Percentiles rank a stretch among this genome's conserved stretches.
These are phyloP conservation scores for Halcyon senegalensis DNA, from an alignment of 2,113 vertebrate genomes.

Conservation along the genomic window DNA sequence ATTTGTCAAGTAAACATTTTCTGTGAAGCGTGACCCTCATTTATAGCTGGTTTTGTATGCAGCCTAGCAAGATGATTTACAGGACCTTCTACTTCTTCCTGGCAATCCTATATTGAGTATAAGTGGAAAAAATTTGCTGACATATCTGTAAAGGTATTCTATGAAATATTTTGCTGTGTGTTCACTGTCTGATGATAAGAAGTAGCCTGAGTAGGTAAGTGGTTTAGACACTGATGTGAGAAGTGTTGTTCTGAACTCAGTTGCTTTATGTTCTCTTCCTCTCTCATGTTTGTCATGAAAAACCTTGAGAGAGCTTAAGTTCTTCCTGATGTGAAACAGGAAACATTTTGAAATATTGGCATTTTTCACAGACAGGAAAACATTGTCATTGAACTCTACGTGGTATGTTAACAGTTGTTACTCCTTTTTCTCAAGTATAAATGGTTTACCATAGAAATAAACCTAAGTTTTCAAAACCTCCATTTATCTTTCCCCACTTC, in stretches of 20 bases:
- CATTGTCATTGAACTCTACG: background rate
- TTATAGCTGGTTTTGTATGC: background rate
- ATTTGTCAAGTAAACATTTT: background rate
- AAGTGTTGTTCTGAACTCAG: background rate
- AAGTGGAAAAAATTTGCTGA: background rate
- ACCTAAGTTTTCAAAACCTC: background rate
- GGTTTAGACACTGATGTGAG: background rate
- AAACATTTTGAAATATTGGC: conserved; percentile 42
- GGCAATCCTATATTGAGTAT: background rate
- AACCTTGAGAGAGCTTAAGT: background rate
- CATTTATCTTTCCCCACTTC: background rate
- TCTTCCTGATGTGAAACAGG: conserved; percentile 48
- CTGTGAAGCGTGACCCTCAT: background rate
- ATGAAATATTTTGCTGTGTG: background rate
- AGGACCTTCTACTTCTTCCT: background rate
- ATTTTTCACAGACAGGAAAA: conserved; percentile 53
- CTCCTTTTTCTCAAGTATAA: background rate
- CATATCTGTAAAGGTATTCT: background rate
- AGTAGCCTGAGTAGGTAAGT: background rate
- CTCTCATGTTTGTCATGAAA: background rate
- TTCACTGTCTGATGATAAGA: background rate
- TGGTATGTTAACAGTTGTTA: background rate
- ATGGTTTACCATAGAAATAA: background rate
- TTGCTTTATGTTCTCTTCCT: background rate
- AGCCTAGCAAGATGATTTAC: background rate